phyloP scores from a whole-genome alignment of 2,888 invertebrate genomes.

The Dascillus cervinus region DNA sequence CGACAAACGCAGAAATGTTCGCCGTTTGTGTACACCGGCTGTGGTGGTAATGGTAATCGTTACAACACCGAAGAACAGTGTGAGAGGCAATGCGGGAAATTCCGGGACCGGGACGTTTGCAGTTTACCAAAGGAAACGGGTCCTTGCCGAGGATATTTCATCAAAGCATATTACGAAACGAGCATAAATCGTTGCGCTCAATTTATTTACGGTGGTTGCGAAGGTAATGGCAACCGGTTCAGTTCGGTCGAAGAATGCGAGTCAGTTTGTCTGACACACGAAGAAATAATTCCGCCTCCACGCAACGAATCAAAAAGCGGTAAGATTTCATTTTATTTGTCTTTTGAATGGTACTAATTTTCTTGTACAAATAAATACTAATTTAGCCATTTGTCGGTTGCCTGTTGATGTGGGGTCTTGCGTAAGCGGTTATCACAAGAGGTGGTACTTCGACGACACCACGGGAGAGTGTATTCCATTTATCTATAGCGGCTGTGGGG shows the following conservation, averaged over 20 bases:
- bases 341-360: neutral
- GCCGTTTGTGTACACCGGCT: constrained; percentile 62
- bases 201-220: constrained; percentile 77
- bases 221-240: constrained; percentile 80
- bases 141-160: constrained; percentile 57
- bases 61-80: constrained; percentile 70
- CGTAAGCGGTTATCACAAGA: constrained; percentile 45
- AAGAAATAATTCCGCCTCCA: constrained; percentile 49
- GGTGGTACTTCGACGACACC: constrained; percentile 67
- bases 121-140: constrained; percentile 59
- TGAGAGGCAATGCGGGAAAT: constrained; percentile 67
- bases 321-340: constrained; percentile 23
- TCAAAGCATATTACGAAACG: constrained; percentile 65
- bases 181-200: constrained; percentile 53
- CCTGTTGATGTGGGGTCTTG: constrained; percentile 59
- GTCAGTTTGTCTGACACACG: constrained; percentile 56
- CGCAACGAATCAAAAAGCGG: no score
- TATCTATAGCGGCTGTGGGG: constrained; percentile 80
- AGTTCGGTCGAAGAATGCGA: constrained; percentile 66
- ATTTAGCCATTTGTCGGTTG: constrained; percentile 55
- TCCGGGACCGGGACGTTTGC: constrained; percentile 67
- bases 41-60: constrained; percentile 67
- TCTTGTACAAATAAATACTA: neutral
- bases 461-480: constrained; percentile 68
- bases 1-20: constrained; percentile 48